Evolutionary conservation across 2,113 vertebrate species (phyloP).

Genomic region (Gymnarchus niloticus): DNA sequence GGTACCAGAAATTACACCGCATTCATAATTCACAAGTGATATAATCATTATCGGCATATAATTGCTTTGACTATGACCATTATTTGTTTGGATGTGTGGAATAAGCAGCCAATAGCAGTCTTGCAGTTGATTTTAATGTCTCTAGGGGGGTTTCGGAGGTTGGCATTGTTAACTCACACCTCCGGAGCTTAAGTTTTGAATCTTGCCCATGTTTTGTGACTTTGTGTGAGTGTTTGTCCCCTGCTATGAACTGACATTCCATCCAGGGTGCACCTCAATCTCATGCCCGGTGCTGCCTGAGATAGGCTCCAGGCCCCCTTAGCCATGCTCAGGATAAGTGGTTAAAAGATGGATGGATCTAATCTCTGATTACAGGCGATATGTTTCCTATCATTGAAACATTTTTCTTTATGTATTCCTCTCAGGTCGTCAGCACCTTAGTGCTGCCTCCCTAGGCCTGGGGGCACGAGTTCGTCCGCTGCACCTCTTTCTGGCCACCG

Average conservation of each 20-base stretch:
- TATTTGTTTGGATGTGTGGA: too few relatives aligned
- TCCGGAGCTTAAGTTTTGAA: neutral
- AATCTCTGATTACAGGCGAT: neutral
- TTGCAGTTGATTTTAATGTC: neutral
- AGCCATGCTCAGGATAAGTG: too few relatives aligned
- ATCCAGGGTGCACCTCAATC: neutral
- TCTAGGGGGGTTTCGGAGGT: neutral
- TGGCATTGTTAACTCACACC: neutral
- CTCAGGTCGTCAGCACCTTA: neutral
- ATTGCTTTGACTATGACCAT: too few relatives aligned
- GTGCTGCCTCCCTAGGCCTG: conserved; percentile 40
- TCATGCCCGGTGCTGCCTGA: neutral
- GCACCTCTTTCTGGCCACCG: conserved; percentile 65
- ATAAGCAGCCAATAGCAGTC: neutral
- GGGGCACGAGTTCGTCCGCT: conserved; percentile 64
- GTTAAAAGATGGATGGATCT: neutral
- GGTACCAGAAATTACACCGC: too few relatives aligned
- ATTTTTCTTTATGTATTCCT: neutral
- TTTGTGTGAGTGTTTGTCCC: neutral
- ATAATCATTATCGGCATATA: too few relatives aligned
- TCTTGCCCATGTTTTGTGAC: neutral
- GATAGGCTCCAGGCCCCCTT: neutral
- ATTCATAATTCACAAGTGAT: too few relatives aligned
- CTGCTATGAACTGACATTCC: neutral
- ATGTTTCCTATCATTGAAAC: neutral